phyloP scores from a whole-genome alignment of 2,888 invertebrate species.

The Xestia ashworthii region DNA sequence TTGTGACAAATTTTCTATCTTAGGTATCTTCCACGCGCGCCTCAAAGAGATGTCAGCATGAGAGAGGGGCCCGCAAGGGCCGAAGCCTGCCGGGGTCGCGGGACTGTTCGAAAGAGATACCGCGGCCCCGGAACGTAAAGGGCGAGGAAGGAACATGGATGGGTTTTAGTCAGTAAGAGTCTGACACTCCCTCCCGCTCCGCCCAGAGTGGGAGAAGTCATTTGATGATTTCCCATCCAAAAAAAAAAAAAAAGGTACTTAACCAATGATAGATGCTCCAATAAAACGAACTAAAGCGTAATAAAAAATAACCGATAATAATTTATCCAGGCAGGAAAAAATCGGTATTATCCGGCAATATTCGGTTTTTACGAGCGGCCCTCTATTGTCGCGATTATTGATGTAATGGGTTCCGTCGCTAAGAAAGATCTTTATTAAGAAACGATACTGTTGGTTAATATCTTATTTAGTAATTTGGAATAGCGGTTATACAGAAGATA shows the following conservation, averaged over 20 bases:
- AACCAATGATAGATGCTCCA: conserved; percentile 20
- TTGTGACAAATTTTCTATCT: background rate
- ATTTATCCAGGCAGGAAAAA: conserved; percentile 47
- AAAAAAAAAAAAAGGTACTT: too few relatives aligned
- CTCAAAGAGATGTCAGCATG: too few relatives aligned
- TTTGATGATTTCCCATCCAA: too few relatives aligned
- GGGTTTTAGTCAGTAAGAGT: too few relatives aligned
- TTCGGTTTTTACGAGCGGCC: conserved; percentile 60
- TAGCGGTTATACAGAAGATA: background rate
- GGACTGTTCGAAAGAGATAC: too few relatives aligned
- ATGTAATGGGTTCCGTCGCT: conserved; percentile 41
- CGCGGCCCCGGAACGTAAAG: too few relatives aligned
- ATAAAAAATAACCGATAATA: conserved; percentile 39
- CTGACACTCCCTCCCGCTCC: too few relatives aligned
- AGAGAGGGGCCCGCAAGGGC: too few relatives aligned
- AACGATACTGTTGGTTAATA: background rate
- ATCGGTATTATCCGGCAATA: conserved; percentile 52
- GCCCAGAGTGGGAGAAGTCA: too few relatives aligned
- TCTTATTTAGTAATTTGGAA: background rate
- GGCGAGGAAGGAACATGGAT: too few relatives aligned
- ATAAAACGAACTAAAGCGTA: conserved; percentile 24
- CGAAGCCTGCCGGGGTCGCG: too few relatives aligned
- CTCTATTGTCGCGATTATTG: conserved; percentile 57
- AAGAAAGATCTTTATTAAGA: conserved; percentile 33
- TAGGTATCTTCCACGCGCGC: too few relatives aligned